These are phyloP conservation scores for Physella acuta DNA, from an alignment of 1,140 invertebrate species.

Conservation along the genomic window DNA sequence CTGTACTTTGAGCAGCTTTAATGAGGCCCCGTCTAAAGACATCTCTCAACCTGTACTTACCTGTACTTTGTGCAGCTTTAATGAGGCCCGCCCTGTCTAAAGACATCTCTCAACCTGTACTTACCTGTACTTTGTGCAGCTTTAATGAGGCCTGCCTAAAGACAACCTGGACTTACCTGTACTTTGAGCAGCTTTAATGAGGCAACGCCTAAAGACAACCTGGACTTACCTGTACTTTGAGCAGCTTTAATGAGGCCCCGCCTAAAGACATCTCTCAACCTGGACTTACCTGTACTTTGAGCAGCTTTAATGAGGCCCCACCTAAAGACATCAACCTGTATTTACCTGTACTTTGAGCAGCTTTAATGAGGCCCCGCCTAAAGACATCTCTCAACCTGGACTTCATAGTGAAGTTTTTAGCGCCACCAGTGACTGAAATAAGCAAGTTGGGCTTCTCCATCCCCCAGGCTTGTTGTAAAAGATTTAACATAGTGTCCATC, in stretches of 20 bases:
- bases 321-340: no score
- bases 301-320: no score
- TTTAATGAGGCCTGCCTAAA: slow-evolving; percentile 62
- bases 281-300: no score
- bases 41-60: slow-evolving; percentile 55
- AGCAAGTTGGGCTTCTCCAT: slow-evolving; percentile 59
- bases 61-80: no score
- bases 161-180: no score
- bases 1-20: slow-evolving; percentile 57
- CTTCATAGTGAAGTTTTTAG: slow-evolving; percentile 60
- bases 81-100: no score
- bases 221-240: slow-evolving; percentile 56
- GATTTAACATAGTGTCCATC: slow-evolving; percentile 47
- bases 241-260: slow-evolving; percentile 60
- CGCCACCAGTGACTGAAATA: slow-evolving; percentile 62
- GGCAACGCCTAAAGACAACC: no score
- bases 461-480: slow-evolving; percentile 58
- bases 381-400: slow-evolving; percentile 57
- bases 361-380: slow-evolving; percentile 58
- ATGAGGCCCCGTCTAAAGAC: slow-evolving; percentile 59
- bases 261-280: slow-evolving; percentile 57
- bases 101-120: no score
- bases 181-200: no score
- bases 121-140: no score
- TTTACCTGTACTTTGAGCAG: slow-evolving; percentile 57